These are phyloP conservation scores for Harpagus bidentatus DNA, from an alignment of 2,113 vertebrate genomes.

Conservation along the genomic window DNA sequence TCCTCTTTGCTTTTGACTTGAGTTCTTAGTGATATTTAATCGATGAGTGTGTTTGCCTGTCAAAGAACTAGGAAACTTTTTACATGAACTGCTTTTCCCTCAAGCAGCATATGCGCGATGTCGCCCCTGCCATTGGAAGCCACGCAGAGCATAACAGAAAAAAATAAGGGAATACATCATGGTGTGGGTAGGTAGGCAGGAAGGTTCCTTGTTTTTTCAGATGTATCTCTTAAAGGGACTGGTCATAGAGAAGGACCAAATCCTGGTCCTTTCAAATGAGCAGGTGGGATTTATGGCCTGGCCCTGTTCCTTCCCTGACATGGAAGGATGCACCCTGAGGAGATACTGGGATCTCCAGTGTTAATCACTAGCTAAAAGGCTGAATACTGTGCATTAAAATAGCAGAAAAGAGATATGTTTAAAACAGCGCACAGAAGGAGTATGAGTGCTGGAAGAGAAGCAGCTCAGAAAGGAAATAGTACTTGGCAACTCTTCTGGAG, in stretches of 20 bases:
- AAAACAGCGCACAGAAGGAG: neutral
- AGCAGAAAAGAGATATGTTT: neutral
- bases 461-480: neutral
- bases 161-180: neutral
- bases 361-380: neutral
- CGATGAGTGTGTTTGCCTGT: neutral
- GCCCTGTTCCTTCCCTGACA: neutral
- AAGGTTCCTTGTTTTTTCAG: neutral
- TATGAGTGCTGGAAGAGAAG: neutral
- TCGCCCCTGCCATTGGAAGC: neutral
- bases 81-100: neutral
- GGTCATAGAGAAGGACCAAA: neutral
- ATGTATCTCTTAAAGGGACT: neutral
- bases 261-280: neutral
- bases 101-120: neutral
- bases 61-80: neutral
- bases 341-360: neutral
- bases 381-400: neutral
- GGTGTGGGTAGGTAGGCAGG: no score
- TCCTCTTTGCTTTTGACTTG: neutral
- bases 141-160: neutral
- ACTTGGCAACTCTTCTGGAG: neutral
- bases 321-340: neutral
- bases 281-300: neutral
- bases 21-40: constrained; percentile 25